Evolutionary conservation across 2,888 invertebrate genomes (phyloP).

Genomic region (Neoitamus cyanurus): DNA sequence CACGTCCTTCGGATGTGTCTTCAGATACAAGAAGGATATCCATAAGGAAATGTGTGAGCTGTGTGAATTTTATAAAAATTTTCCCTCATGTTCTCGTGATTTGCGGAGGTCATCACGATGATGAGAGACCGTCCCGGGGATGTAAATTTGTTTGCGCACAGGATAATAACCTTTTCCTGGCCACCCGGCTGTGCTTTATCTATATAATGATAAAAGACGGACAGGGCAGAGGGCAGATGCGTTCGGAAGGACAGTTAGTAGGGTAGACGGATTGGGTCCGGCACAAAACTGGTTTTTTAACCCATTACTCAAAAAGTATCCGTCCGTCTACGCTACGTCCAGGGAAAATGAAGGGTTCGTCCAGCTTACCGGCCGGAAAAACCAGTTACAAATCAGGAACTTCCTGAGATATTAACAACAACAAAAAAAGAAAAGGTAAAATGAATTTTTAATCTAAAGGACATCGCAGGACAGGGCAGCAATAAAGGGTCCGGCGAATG

Average conservation of each 20-base stretch:
- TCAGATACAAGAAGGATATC: neutral
- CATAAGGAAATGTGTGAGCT: neutral
- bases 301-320: neutral
- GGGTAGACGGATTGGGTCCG: neutral
- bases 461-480: slow-evolving; percentile 12
- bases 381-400: neutral
- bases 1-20: neutral
- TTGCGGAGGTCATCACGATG: neutral
- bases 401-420: neutral
- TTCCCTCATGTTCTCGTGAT: no score
- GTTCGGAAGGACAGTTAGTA: neutral
- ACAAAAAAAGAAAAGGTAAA: neutral
- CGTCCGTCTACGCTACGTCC: neutral
- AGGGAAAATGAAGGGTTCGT: neutral
- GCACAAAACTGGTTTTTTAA: neutral
- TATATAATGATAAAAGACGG: neutral
- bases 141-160: neutral
- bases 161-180: neutral
- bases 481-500: neutral
- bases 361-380: neutral
- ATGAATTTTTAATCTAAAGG: slow-evolving; percentile 10
- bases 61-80: neutral
- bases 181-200: neutral
- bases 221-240: neutral
- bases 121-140: neutral